Evolutionary conservation across 2,888 invertebrate genomes (phyloP), one percentile per base, ranked within the genome.

Genomic region (Diaperis boleti): DNA sequence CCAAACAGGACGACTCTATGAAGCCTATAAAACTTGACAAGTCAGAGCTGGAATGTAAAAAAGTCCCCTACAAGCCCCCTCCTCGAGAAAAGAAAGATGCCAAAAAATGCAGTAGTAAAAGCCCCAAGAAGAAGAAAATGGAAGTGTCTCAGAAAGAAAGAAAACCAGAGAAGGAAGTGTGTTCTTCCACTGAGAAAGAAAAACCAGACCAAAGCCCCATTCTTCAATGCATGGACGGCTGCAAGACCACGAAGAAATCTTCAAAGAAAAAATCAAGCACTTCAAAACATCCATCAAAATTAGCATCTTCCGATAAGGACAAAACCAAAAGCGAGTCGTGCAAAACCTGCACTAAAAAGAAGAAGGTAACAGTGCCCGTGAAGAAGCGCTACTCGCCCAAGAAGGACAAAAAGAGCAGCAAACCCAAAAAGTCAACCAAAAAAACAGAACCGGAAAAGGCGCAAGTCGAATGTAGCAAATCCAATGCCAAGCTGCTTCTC

Each of bases 341-440:
- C 11, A 59, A 49, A 14, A 37, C 49, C 3, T 59, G 59, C 14
- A 15, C 15, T 7, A 59, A 47, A 8, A 20, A 18, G 44, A 44
- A 20, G 42, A 44, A 42, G 26, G 37, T 10, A 2, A 11, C 33
- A 6, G 33, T 5, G 1, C 3, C 11, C 11, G 13, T 5, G 33
- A 33, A 55, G 8, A 29, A 55, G 42, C 4, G 22, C 2, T 20
- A 18, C 10, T 6, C 13, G 1, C 33, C 22, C 3, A 33, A 18
- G n/a, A 31, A 26, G 10, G 18, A 17, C 18, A 11, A 45, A 15
- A 45, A 14, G 20, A 22, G 22, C 11, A 2, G 3, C 5, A 44
- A 44, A 44, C 1, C 5, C 4, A 11, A 11, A 3, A 6, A 8
- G 29, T 5, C 33, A 33, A 10, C 10, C 10, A 33, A 33, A 33